Evolutionary conservation across 1,140 invertebrate genomes (phyloP).

Genomic region (Drosophila murphyi): DNA sequence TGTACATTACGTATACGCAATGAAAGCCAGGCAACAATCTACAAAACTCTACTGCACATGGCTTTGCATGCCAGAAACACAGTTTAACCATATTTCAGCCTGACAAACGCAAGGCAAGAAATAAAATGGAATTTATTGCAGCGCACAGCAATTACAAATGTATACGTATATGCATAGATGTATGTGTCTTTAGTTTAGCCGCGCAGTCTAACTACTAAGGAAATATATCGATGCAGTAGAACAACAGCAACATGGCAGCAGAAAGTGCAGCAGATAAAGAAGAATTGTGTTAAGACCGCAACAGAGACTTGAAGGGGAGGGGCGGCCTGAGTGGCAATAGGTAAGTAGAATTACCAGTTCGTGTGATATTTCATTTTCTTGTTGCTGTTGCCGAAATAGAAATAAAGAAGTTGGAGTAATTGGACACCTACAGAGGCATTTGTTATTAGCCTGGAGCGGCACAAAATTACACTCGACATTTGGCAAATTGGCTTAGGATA

Average conservation of each 20-base stretch:
- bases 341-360: constrained; percentile 9
- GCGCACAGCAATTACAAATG: constrained; percentile 40
- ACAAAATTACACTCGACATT: constrained; percentile 28
- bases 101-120: constrained; percentile 64
- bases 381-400: constrained; percentile 61
- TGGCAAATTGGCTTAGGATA: constrained; percentile 63
- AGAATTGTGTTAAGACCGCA: constrained; percentile 38
- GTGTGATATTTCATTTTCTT: constrained; percentile 70
- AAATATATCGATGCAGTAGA: constrained; percentile 77
- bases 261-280: constrained; percentile 45
- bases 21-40: not conserved
- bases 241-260: constrained; percentile 8
- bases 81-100: constrained; percentile 72
- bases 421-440: constrained; percentile 67
- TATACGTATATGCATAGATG: constrained; percentile 9
- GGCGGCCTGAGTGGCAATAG: not conserved
- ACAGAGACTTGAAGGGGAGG: not conserved
- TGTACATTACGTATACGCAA: constrained; percentile 22
- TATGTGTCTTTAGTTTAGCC: constrained; percentile 24
- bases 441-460: constrained; percentile 58
- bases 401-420: constrained; percentile 52
- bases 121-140: constrained; percentile 58
- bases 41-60: not conserved
- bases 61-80: constrained; percentile 24
- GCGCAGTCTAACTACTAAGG: constrained; percentile 70